Evolutionary conservation across 1,140 invertebrate species (phyloP).

Genomic region (Aphis gossypii): DNA sequence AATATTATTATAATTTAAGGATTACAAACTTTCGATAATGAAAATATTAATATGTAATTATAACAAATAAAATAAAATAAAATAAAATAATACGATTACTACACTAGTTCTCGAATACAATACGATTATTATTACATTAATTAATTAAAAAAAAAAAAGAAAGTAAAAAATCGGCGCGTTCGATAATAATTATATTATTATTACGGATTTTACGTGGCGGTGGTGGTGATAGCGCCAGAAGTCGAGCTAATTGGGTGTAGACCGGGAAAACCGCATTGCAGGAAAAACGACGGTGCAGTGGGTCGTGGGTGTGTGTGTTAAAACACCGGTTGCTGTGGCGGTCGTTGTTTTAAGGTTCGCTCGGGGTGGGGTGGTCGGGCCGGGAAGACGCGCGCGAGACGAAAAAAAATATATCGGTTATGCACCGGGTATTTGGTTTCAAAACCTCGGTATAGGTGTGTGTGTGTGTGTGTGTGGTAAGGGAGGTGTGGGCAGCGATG

Average conservation of each 20-base stretch:
- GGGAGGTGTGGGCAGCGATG: not conserved
- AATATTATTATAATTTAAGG: no score
- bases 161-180: not conserved
- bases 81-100: not conserved
- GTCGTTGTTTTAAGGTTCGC: not conserved
- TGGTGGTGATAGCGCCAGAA: no score
- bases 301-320: not conserved
- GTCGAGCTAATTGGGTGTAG: not conserved
- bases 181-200: not conserved
- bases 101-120: not conserved
- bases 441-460: not conserved
- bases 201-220: not conserved
- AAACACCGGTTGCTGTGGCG: conserved; percentile 28
- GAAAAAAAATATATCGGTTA: not conserved
- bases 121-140: not conserved
- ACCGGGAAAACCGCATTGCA: conserved; percentile 29
- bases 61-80: no score
- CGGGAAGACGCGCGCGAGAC: not conserved
- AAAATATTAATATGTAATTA: no score
- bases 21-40: no score
- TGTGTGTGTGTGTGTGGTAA: no score
- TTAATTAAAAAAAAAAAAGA: no score
- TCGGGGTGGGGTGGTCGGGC: not conserved
- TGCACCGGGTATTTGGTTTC: not conserved
- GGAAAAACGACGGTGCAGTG: not conserved